phyloP scores from a whole-genome alignment of 2,797 vertebrate species.

The Tragopan temminckii region DNA sequence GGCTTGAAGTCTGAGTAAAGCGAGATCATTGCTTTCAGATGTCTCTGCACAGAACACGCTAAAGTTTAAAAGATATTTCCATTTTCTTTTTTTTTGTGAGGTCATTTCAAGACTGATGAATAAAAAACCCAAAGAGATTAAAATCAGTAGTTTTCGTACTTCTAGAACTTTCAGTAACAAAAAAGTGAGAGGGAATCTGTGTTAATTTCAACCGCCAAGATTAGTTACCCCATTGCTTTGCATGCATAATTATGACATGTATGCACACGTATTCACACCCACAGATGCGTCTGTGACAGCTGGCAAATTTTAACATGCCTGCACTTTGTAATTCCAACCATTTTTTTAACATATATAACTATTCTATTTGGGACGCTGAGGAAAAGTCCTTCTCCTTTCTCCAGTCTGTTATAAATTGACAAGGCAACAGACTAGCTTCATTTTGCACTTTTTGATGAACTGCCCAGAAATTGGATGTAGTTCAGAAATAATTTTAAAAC shows the following conservation, averaged over 20 bases:
- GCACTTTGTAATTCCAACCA: background rate
- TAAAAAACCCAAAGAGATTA: background rate
- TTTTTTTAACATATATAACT: background rate
- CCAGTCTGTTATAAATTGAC: conserved; percentile 21
- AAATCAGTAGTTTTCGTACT: background rate
- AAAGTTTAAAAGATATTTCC: background rate
- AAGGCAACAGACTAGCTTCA: background rate
- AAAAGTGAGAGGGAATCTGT: background rate
- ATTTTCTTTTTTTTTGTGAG: background rate
- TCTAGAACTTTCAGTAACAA: background rate
- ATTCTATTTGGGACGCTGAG: background rate
- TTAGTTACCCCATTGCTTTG: background rate
- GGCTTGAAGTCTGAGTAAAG: background rate
- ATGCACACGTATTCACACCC: background rate
- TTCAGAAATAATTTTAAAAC: conserved; percentile 27
- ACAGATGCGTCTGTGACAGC: background rate
- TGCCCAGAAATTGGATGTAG: background rate
- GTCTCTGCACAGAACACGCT: background rate
- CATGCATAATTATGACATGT: background rate
- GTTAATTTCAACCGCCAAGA: background rate
- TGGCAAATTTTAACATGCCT: background rate
- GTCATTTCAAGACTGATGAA: background rate
- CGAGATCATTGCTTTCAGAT: background rate
- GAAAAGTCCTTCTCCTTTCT: background rate
- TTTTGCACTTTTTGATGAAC: conserved; percentile 21